Evolutionary conservation across 2,113 vertebrate genomes (phyloP).

Genomic region (Sialia sialis): DNA sequence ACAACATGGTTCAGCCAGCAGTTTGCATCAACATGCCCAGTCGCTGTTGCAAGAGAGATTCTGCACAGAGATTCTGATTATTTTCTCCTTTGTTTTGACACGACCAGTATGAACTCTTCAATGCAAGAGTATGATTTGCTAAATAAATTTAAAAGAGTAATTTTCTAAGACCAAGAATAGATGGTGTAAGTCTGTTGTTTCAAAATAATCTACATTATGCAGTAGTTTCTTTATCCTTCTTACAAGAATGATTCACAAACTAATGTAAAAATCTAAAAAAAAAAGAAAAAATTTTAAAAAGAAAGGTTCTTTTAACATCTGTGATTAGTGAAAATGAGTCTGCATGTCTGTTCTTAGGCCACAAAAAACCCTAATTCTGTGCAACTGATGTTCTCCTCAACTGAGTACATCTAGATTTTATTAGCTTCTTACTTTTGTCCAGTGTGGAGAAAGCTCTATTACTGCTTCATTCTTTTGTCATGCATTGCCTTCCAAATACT

Average conservation of each 20-base stretch:
- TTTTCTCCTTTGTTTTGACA: background rate
- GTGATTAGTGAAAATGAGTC: background rate
- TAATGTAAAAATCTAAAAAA: background rate
- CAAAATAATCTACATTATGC: background rate
- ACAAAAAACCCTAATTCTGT: accelerated
- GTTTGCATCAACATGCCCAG: constrained; percentile 20
- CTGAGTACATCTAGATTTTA: background rate
- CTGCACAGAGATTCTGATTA: background rate
- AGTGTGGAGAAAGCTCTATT: background rate
- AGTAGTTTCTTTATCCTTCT: background rate
- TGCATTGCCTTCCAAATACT: background rate
- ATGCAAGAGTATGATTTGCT: background rate
- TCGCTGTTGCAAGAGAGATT: background rate
- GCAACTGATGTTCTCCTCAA: background rate
- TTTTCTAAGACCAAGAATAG: background rate
- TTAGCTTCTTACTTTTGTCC: background rate
- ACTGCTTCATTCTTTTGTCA: background rate
- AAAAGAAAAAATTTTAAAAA: too few species aligned
- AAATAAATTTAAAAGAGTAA: background rate
- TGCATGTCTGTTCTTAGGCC: background rate
- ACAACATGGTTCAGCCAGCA: background rate
- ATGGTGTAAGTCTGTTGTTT: background rate
- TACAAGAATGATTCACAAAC: background rate
- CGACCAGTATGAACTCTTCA: background rate
- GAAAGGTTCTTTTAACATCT: background rate